Conservation (phyloP, 2,113 vertebrate species). For the Sylvietta virens region DNA sequence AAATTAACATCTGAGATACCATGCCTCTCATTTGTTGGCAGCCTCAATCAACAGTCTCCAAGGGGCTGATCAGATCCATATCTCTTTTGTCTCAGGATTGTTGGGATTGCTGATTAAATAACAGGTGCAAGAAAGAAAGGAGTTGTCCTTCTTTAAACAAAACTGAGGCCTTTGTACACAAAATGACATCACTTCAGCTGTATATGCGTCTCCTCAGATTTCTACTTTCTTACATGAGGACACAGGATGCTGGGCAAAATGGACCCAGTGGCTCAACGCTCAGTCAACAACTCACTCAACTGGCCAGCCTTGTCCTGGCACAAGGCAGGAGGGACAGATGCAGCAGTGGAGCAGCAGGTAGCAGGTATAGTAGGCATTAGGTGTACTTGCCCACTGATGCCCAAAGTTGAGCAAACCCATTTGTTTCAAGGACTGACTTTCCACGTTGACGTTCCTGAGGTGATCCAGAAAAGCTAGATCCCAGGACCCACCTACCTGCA, state of each 20-base stretch:
- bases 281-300: not conserved
- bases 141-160: not conserved
- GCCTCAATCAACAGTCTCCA: not conserved
- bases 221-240: not conserved
- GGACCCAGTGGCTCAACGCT: not conserved
- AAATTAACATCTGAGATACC: not conserved
- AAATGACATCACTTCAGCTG: not conserved
- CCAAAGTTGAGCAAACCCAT: not conserved
- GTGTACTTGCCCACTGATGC: not conserved
- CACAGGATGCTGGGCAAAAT: not conserved
- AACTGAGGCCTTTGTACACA: not conserved
- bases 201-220: accelerated
- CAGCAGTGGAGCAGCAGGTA: not conserved
- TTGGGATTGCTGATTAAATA: not conserved
- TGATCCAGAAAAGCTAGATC: not conserved
- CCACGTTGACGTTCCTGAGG: not conserved
- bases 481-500: not conserved
- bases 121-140: not conserved
- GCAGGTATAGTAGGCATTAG: not conserved
- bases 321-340: not conserved
- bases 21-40: not conserved
- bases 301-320: not conserved
- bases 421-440: not conserved
- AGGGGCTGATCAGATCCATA: not conserved
- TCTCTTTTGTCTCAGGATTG: not conserved